Evolutionary conservation across 2,888 invertebrate species (phyloP), one percentile per base, ranked within the genome.

Genomic region (Willowsia nigromaculata): DNA sequence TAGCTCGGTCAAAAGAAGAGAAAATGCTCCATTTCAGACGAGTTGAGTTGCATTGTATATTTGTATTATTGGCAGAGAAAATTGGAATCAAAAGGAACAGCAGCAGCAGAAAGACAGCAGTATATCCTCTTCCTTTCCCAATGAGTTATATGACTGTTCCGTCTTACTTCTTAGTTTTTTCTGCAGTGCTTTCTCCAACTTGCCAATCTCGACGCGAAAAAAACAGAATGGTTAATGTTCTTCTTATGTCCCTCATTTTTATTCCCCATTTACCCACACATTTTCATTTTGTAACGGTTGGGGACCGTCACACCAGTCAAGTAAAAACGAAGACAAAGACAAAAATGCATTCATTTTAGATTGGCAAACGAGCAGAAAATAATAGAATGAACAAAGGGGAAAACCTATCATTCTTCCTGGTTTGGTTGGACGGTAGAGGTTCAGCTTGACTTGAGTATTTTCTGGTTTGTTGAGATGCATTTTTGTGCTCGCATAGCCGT

Each of bases 91-190:
- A 50, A 13, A 2, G 15, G 37, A 37, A 37, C 37, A 37, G 37
- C 37, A 37, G 40, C 40, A 40, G 11, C 40, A 40, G 40, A 40
- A 11, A 40, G 50, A 50, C 50, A 50, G 13, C n/a, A 50, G 3
- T 50, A n/a, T 50, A 50, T 15, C 50, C 37, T n/a, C n/a, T 65
- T 6, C 9, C 47, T 78, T 50, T 78, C 56, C 56, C 80, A 59
- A 62, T 81, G 62, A 59, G 43, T 81, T 62, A 81, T 7, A 62
- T 43, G 56, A 18, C 11, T 56, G 1, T 76, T 56, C 33, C 30
- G 27, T 82, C 68, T 25, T 59, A n/a, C 37, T 47, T 5, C 27
- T 37, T 4, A 37, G 37, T 6, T 9, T n/a, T 81, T 25, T 81
- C 74, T 11, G 30, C 6, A 47, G 13, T 37, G 4, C 62, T n/a